A percentile compares a stretch with the other conserved stretches of the same genome.
Evolutionary conservation across 2,888 invertebrate species (phyloP).

Genomic region (Caenorhabditis auriculariae): DNA sequence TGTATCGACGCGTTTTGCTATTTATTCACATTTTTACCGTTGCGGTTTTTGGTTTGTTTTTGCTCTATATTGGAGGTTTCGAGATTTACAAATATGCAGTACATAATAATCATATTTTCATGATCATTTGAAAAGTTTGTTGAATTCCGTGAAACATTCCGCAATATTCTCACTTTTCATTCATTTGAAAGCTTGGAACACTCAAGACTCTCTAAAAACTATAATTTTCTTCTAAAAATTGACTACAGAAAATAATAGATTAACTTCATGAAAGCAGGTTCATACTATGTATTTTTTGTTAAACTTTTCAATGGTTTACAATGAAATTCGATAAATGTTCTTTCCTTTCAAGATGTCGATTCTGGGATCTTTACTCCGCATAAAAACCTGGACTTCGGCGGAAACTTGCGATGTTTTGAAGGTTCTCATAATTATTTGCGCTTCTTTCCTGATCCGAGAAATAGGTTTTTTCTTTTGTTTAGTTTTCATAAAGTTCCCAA

Average conservation of each 20-base stretch:
- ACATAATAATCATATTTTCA: too few relatives aligned
- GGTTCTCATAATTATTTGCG: conserved; percentile 41
- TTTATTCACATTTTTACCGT: conserved; percentile 93
- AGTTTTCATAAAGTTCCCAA: too few relatives aligned
- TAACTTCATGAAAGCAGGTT: background rate
- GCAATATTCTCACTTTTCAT: too few relatives aligned
- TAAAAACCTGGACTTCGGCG: conserved; percentile 54
- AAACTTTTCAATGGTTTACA: conserved; percentile 3
- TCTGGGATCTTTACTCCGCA: conserved; percentile 34
- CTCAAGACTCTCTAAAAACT: background rate
- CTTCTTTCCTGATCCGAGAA: conserved; percentile 75
- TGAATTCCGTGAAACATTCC: too few relatives aligned
- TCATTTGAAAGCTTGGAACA: too few relatives aligned
- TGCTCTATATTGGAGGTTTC: too few relatives aligned
- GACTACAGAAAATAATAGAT: background rate
- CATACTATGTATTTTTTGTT: too few relatives aligned
- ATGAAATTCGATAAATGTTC: background rate
- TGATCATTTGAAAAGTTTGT: too few relatives aligned
- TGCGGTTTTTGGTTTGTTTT: conserved; percentile 84
- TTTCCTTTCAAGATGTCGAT: conserved; percentile 46
- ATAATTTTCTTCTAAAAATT: background rate
- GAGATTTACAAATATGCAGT: too few relatives aligned
- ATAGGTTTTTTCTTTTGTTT: conserved; percentile 95
- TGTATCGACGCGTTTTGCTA: conserved; percentile 96
- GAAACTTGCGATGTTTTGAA: conserved; percentile 86